Percentiles rank a stretch among this genome's conserved stretches.
Conservation (phyloP, 2,797 vertebrate species). For the Picus viridis region DNA sequence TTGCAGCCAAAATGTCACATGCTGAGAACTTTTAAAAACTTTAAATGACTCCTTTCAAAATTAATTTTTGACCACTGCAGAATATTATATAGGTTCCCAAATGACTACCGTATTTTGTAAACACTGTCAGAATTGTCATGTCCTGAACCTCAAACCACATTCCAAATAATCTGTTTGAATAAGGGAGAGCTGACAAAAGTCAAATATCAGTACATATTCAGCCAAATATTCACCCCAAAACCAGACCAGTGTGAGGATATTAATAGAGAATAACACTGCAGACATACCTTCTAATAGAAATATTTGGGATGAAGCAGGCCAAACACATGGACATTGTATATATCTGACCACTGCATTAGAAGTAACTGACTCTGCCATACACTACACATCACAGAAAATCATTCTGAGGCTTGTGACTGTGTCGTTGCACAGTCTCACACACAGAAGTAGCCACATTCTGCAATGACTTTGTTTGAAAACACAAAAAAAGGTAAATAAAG, state of each 20-base stretch:
- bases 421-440: not conserved
- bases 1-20: not conserved
- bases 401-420: not conserved
- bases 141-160: not conserved
- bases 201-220: not conserved
- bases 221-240: not conserved
- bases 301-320: not conserved
- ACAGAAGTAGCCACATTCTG: not conserved
- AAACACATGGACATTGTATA: not conserved
- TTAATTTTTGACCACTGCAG: not conserved
- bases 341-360: not conserved
- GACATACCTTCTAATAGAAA: not conserved
- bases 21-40: not conserved
- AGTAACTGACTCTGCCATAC: not conserved
- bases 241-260: not conserved
- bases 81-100: not conserved
- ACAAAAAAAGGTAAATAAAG: not conserved
- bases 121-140: not conserved
- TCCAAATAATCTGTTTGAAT: not conserved
- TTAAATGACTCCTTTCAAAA: constrained; percentile 11
- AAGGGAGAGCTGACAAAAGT: not conserved
- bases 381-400: not conserved
- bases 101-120: not conserved
- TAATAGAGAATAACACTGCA: not conserved
- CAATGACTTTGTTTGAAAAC: not conserved